Evolutionary conservation across 2,113 vertebrate species (phyloP).

Genomic region (Chiloscyllium plagiosum): DNA sequence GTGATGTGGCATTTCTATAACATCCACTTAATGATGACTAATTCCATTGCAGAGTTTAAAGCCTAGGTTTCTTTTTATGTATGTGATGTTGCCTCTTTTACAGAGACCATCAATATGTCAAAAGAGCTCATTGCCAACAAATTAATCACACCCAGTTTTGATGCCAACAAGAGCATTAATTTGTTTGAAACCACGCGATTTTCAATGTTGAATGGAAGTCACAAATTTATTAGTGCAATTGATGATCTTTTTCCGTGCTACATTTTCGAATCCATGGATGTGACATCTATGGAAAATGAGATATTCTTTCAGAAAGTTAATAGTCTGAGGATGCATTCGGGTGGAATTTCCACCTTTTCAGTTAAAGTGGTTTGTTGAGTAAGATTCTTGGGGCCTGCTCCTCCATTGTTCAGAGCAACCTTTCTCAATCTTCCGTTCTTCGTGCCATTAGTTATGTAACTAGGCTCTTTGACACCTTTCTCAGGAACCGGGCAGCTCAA

Average conservation of each 20-base stretch:
- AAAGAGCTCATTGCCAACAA: background rate
- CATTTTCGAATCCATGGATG: background rate
- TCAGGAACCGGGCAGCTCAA: too few species aligned
- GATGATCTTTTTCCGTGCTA: background rate
- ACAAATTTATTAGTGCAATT: background rate
- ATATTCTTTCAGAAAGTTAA: background rate
- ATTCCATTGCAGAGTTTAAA: background rate
- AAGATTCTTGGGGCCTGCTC: too few species aligned
- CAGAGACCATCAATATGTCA: background rate
- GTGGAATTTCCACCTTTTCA: too few species aligned
- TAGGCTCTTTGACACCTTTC: too few species aligned
- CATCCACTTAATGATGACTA: constrained; percentile 8
- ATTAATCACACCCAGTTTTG: background rate
- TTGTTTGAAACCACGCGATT: background rate
- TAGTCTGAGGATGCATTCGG: background rate
- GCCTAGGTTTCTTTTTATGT: background rate
- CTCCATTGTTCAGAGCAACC: too few species aligned
- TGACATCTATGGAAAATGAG: background rate
- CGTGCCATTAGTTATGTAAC: too few species aligned
- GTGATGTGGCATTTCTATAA: background rate
- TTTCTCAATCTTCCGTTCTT: too few species aligned
- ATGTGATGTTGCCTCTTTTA: background rate
- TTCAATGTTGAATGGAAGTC: background rate
- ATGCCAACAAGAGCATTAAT: constrained; percentile 8
- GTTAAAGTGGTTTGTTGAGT: too few species aligned